Base-by-base conservation (phyloP, 1,140 invertebrate genomes). In the Gonioctena quinquepunctata region DNA sequence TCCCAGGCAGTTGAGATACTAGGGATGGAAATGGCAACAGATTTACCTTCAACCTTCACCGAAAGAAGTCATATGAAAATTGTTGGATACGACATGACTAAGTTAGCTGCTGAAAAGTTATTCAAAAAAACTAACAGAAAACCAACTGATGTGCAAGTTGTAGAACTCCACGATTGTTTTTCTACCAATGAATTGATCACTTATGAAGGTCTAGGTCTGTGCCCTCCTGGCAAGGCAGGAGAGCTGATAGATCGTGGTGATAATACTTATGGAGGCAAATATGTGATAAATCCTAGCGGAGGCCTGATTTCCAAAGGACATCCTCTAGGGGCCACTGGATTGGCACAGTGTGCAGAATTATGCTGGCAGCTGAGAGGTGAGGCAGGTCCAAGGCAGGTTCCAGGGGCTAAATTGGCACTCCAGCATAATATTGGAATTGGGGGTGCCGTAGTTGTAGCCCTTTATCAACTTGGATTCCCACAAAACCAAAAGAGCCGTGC, bases 121-220 rank as follows among this genome's bases (percentile, higher is more conserved):
- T 99, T 95, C 76, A 80, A 86, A n/a, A 93, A 95, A 80, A 90
- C 94, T 4, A 90, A 89, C 8, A 87, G 91, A 18, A 89, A 84
- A 59, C 92, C 95, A 1, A 85, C 85, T 7, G 93, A 98, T 81
- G 92, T 99, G 2, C 89, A 99, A 85, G 97, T 99, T 0, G 89
- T 99, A n/a, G 98, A 99, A 83, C 86, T 99, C n/a, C 98, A 99
- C 79, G 98, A 99, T 82, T 99, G 98, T 85, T 99, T 99, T 85
- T 97, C 97, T 3, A 91, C 94, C 4, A 99, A 99, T 85, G 98
- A 99, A 80, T 84, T 99, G 25, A 94, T 99, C 5, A 98, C 96
- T 2, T 99, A 99, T 79, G 97, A 99, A 87, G 96, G 96, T 1
- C 87, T 99, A 16, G 96, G 97, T 19, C 84, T 99, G 0, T 99